Percentiles rank a stretch among this genome's conserved stretches.
Evolutionary conservation across 2,888 invertebrate species (phyloP).

Genomic region (Neoascia interrupta): DNA sequence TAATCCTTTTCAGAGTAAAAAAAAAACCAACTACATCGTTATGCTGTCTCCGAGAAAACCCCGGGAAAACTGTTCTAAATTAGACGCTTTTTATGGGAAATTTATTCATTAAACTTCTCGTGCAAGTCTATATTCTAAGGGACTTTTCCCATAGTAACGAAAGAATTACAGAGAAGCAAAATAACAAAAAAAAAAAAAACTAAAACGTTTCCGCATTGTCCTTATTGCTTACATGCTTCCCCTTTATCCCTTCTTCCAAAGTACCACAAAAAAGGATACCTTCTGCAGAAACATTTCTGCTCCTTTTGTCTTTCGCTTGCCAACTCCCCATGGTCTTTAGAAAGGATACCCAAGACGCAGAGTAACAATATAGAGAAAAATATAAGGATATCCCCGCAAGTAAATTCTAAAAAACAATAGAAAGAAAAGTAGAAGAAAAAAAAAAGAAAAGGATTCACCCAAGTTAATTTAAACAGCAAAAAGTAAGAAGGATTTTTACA

Average conservation of each 20-base stretch:
- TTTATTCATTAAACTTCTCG: conserved; percentile 68
- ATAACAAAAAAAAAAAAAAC: conserved; percentile 26
- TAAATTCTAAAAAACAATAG: conserved; percentile 28
- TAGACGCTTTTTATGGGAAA: conserved; percentile 68
- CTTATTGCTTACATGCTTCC: conserved; percentile 63
- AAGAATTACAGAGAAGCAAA: conserved; percentile 6
- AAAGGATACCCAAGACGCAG: conserved; percentile 36
- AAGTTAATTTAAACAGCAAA: conserved; percentile 67
- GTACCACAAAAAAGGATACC: conserved; percentile 23
- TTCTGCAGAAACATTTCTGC: conserved; percentile 32
- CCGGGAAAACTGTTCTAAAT: conserved; percentile 64
- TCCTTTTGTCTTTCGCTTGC: conserved; percentile 37
- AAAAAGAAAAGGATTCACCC: conserved; percentile 50
- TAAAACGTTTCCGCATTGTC: conserved; percentile 68
- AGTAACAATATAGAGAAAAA: conserved; percentile 46
- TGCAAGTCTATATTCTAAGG: conserved; percentile 55
- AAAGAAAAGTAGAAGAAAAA: conserved; percentile 10
- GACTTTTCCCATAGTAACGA: conserved; percentile 35
- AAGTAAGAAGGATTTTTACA: conserved; percentile 62
- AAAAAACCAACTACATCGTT: not conserved
- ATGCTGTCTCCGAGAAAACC: conserved; percentile 30
- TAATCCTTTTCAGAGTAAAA: conserved; percentile 48
- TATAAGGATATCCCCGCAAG: conserved; percentile 41
- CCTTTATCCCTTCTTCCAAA: conserved; percentile 9
- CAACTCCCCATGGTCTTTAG: conserved; percentile 32